Conservation (phyloP, 2,888 invertebrate species). For the Tiliacea aurago region DNA sequence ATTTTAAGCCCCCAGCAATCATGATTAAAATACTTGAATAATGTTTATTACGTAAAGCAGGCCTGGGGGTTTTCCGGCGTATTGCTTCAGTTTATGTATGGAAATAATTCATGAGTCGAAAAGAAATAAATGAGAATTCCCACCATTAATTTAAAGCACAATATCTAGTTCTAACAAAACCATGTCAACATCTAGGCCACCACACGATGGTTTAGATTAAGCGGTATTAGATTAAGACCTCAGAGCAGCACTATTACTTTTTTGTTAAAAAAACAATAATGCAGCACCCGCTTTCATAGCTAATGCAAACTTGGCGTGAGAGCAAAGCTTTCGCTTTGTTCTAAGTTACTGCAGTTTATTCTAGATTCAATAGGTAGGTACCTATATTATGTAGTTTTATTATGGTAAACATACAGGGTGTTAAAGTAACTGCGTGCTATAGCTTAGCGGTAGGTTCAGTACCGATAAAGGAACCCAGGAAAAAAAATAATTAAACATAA, state of each 20-base stretch:
- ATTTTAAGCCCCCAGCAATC: too few relatives aligned
- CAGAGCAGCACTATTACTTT: slow-evolving; percentile 55
- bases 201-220: slow-evolving; percentile 46
- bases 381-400: too few relatives aligned
- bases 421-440: too few relatives aligned
- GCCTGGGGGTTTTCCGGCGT: neutral
- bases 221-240: slow-evolving; percentile 63
- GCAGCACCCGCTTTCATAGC: slow-evolving; percentile 64
- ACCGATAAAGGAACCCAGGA: too few relatives aligned
- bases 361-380: slow-evolving; percentile 5
- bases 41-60: too few relatives aligned
- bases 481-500: too few relatives aligned
- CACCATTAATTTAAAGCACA: slow-evolving; percentile 14
- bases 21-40: too few relatives aligned
- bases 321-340: slow-evolving; percentile 61
- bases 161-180: slow-evolving; percentile 30
- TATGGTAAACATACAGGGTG: too few relatives aligned
- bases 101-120: neutral
- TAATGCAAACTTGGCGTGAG: slow-evolving; percentile 77
- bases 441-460: too few relatives aligned
- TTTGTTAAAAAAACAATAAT: slow-evolving; percentile 62
- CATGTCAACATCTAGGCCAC: slow-evolving; percentile 28
- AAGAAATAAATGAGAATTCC: slow-evolving; percentile 4
- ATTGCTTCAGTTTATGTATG: neutral
- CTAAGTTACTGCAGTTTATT: slow-evolving; percentile 45